Conservation (phyloP, 2,797 vertebrate genomes). For the Gouania willdenowi region DNA sequence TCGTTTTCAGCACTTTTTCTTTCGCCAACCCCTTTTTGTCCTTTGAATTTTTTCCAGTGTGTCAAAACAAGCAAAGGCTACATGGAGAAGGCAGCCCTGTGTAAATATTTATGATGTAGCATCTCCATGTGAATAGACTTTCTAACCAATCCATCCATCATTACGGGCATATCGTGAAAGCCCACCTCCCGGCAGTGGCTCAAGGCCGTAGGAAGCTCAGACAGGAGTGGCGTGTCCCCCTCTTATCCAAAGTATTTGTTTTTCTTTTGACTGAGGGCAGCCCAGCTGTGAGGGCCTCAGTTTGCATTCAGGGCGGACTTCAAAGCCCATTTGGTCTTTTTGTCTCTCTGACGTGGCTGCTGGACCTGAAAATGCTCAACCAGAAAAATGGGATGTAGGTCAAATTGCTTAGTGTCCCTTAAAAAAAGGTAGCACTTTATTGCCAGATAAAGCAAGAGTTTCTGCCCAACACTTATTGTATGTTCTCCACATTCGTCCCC, state of each 20-base stretch:
- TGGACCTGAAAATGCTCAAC: slow-evolving; percentile 92
- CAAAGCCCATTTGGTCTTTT: slow-evolving; percentile 89
- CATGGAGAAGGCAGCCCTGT: slow-evolving; percentile 89
- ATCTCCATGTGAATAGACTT: slow-evolving; percentile 88
- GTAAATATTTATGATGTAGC: slow-evolving; percentile 97
- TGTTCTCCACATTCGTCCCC: slow-evolving; percentile 38
- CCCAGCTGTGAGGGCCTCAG: slow-evolving; percentile 80
- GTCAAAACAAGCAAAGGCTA: slow-evolving; percentile 81
- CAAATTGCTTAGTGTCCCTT: slow-evolving; percentile 83
- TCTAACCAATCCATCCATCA: slow-evolving; percentile 93
- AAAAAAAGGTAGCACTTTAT: slow-evolving; percentile 82
- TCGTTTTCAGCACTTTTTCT: slow-evolving; percentile 43
- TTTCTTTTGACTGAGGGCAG: slow-evolving; percentile 87
- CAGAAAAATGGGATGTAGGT: slow-evolving; percentile 95
- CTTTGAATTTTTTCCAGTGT: slow-evolving; percentile 73
- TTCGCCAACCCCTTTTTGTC: slow-evolving; percentile 51
- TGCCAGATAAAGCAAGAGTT: slow-evolving; percentile 82
- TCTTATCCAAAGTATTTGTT: slow-evolving; percentile 87
- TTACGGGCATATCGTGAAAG: slow-evolving; percentile 82
- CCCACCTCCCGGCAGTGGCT: slow-evolving; percentile 78
- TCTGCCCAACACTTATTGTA: slow-evolving; percentile 62
- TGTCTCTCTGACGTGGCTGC: slow-evolving; percentile 89
- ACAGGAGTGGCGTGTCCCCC: slow-evolving; percentile 86
- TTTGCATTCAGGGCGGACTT: slow-evolving; percentile 87
- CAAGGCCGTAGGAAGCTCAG: slow-evolving; percentile 82